These are phyloP conservation scores for Helicoverpa zea DNA, from an alignment of 1,140 invertebrate species.

Conservation along the genomic window DNA sequence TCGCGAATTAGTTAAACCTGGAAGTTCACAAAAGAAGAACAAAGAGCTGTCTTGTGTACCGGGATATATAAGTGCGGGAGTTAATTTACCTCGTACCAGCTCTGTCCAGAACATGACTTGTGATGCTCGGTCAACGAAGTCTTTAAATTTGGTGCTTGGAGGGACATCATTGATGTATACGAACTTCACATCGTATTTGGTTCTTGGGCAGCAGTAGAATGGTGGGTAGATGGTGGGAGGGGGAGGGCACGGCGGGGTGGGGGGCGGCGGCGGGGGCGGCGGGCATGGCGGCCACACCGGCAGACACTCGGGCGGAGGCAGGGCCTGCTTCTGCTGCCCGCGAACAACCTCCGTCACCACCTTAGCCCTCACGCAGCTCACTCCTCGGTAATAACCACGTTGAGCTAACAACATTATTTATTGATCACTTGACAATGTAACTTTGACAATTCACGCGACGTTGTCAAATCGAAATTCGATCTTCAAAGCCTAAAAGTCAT, in stretches of 20 bases:
- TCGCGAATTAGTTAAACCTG: constrained; percentile 38
- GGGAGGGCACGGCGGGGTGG: constrained; percentile 30
- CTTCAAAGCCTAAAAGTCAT: not conserved
- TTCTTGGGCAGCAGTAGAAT: constrained; percentile 67
- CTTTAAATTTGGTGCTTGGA: constrained; percentile 62
- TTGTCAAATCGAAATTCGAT: not conserved
- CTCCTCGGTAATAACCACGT: not conserved
- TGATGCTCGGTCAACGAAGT: constrained; percentile 71
- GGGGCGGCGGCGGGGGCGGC: constrained; percentile 4
- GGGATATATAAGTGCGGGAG: not conserved
- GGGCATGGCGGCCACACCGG: constrained; percentile 43
- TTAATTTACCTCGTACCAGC: constrained; percentile 68
- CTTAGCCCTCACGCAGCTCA: not conserved
- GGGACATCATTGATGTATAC: constrained; percentile 72
- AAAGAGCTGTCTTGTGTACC: constrained; percentile 33
- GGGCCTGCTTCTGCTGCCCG: not conserved
- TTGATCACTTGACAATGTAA: not conserved
- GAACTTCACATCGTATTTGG: constrained; percentile 72
- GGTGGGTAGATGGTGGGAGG: constrained; percentile 57
- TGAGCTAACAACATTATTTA: constrained; percentile 10
- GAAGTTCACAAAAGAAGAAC: constrained; percentile 31
- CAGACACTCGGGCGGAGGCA: not conserved
- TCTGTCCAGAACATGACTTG: constrained; percentile 76
- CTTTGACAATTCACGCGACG: not conserved
- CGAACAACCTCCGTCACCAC: not conserved